Conservation (phyloP, 2,797 vertebrate genomes). For the Enteromius unitaeniatus region DNA sequence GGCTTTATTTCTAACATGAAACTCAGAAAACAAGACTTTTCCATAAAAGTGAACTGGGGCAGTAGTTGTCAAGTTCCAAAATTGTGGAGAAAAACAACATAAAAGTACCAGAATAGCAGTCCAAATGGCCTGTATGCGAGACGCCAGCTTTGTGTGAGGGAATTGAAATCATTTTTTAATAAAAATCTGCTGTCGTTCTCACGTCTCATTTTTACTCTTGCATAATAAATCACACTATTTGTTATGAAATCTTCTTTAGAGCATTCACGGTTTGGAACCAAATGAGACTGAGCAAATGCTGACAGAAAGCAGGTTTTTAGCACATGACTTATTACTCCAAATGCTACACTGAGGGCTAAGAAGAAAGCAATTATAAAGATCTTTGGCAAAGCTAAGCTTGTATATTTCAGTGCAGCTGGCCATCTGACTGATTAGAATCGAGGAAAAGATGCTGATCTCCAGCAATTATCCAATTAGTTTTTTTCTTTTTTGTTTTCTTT, state of each 20-base stretch:
- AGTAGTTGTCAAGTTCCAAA: neutral
- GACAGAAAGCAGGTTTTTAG: neutral
- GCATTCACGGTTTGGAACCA: neutral
- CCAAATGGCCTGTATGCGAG: neutral
- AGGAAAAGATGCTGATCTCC: neutral
- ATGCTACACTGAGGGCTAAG: neutral
- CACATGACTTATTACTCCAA: neutral
- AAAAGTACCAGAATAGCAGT: neutral
- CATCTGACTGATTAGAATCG: neutral
- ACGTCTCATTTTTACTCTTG: neutral
- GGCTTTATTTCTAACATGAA: neutral
- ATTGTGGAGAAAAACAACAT: neutral
- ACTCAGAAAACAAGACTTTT: neutral
- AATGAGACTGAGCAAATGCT: neutral
- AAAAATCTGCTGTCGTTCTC: neutral
- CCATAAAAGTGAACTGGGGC: neutral
- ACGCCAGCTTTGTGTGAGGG: neutral
- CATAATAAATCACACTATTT: neutral
- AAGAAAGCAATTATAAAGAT: neutral
- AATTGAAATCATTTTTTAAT: conserved; percentile 6
- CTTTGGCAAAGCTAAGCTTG: neutral
- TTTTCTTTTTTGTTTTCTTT: neutral
- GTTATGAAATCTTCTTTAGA: neutral
- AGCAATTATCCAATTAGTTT: neutral
- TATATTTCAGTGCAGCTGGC: neutral